Percentiles rank a stretch among this genome's conserved stretches.
These are phyloP conservation scores for Limnephilus lunatus DNA, from an alignment of 2,888 invertebrate genomes.

Conservation along the genomic window DNA sequence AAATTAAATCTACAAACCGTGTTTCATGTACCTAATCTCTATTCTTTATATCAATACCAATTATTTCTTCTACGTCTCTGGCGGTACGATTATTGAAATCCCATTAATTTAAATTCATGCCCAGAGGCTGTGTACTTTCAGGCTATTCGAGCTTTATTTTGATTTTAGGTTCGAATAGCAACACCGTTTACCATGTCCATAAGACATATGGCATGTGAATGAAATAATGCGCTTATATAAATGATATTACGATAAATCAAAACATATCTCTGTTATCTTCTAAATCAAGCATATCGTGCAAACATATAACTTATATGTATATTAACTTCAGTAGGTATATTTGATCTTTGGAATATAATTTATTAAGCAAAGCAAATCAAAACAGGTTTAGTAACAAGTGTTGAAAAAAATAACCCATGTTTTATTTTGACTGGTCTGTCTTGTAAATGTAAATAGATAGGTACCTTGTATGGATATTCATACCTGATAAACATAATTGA, in stretches of 20 bases:
- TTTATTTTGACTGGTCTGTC: constrained; percentile 36
- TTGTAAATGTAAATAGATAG: constrained; percentile 31
- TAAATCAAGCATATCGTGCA: background rate
- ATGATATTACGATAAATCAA: background rate
- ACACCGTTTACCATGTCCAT: background rate
- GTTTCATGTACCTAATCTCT: background rate
- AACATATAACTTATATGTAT: background rate
- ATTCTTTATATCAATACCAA: background rate
- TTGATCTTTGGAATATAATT: background rate
- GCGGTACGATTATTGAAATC: background rate
- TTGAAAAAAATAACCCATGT: constrained; percentile 13
- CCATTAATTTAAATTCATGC: background rate
- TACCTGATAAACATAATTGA: constrained; percentile 28
- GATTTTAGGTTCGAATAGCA: background rate
- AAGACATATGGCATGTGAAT: background rate
- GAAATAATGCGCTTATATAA: background rate
- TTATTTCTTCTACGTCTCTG: background rate
- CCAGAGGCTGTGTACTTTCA: background rate
- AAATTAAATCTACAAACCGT: too few relatives aligned
- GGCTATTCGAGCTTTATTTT: background rate
- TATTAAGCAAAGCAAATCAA: constrained; percentile 10
- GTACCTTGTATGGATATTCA: background rate
- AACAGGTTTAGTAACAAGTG: constrained; percentile 41
- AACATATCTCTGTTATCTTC: background rate
- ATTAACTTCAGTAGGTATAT: background rate